Conservation (phyloP, 1,140 invertebrate species). For the Palaemon carinicauda region DNA sequence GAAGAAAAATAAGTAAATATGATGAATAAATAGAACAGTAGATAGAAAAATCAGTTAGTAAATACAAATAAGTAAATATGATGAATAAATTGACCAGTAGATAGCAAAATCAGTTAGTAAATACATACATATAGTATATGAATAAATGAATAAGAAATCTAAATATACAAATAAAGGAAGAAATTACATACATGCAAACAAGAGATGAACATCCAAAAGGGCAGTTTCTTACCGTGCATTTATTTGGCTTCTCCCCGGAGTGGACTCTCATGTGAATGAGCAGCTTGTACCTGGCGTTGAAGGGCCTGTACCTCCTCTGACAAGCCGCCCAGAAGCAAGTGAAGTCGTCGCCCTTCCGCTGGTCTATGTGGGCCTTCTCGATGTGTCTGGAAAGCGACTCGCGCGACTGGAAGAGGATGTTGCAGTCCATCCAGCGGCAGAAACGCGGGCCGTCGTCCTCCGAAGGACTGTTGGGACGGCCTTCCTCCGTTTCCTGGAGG, state of each 20-base stretch:
- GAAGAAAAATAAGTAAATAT: no score
- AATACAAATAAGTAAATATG: no score
- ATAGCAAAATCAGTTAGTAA: no score
- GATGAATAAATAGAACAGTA: no score
- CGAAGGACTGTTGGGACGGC: background rate
- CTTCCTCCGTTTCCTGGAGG: background rate
- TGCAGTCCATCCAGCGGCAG: constrained; percentile 89
- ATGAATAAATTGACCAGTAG: no score
- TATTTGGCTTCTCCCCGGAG: constrained; percentile 98
- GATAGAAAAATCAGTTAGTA: no score
- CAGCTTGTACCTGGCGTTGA: constrained; percentile 95
- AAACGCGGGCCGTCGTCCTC: constrained; percentile 43
- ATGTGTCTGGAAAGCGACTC: constrained; percentile 87
- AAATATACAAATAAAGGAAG: background rate
- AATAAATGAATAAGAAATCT: no score
- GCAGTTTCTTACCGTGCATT: constrained; percentile 89
- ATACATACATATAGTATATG: no score
- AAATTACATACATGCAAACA: background rate
- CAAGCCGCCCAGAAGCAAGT: constrained; percentile 92
- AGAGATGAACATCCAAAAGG: background rate
- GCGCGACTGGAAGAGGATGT: constrained; percentile 79
- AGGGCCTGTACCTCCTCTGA: constrained; percentile 82
- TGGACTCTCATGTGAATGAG: constrained; percentile 97
- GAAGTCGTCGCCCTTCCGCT: constrained; percentile 83
- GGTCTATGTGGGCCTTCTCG: constrained; percentile 88